These are phyloP conservation scores for Cordylochernes scorpioides DNA, from an alignment of 2,888 invertebrate genomes.

Conservation along the genomic window DNA sequence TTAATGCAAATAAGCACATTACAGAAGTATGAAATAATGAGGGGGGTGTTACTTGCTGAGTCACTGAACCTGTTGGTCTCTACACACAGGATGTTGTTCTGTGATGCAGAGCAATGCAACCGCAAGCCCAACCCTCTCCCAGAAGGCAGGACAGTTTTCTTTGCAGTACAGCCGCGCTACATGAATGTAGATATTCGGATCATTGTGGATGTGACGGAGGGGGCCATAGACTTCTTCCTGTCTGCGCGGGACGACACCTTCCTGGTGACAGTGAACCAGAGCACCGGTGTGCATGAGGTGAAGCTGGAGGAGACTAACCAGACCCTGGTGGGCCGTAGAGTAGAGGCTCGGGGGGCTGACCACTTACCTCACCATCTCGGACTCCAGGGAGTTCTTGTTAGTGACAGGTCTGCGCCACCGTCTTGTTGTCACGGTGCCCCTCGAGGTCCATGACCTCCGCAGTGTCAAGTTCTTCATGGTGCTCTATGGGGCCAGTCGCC, in stretches of 20 bases:
- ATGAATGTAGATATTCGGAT: constrained; percentile 87
- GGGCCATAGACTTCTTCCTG: constrained; percentile 63
- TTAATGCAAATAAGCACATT: no score
- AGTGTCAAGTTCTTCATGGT: constrained; percentile 70
- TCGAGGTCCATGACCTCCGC: constrained; percentile 42
- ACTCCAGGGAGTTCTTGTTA: constrained; percentile 43
- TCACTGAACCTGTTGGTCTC: no score
- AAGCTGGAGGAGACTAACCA: not conserved
- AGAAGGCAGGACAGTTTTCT: constrained; percentile 69
- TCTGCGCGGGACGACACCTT: constrained; percentile 77
- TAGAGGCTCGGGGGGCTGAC: constrained; percentile 34
- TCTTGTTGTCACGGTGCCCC: constrained; percentile 63
- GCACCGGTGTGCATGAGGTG: constrained; percentile 47
- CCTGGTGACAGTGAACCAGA: constrained; percentile 47
- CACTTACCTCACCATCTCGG: constrained; percentile 49
- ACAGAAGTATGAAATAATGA: no score
- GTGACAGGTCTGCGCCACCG: constrained; percentile 56
- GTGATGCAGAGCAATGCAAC: constrained; percentile 35
- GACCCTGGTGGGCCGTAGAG: not conserved
- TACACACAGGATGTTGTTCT: no score
- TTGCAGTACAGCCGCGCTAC: constrained; percentile 73
- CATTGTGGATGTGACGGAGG: constrained; percentile 73
- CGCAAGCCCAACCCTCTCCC: constrained; percentile 52
- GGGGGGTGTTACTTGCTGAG: no score
- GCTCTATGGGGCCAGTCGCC: constrained; percentile 32